Percentiles rank a stretch among this genome's conserved stretches.
Conservation (phyloP, 2,113 vertebrate species). For the Labrus mixtus region DNA sequence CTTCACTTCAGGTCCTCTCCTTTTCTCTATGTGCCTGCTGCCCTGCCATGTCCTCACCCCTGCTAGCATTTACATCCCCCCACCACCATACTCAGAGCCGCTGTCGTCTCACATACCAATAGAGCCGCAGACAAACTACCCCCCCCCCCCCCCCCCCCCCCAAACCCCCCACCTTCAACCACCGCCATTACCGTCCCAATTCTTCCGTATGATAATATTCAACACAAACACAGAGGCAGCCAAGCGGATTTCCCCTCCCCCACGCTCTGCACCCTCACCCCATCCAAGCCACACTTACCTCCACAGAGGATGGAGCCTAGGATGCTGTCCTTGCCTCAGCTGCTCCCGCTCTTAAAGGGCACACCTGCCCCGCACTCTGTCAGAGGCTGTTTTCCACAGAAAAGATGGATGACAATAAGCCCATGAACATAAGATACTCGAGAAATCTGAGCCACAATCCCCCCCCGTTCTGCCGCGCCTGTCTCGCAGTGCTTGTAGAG, state of each 20-base stretch:
- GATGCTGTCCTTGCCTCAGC: slow-evolving; percentile 79
- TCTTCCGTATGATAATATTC: slow-evolving; percentile 56
- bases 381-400: slow-evolving; percentile 50
- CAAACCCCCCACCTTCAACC: neutral
- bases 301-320: slow-evolving; percentile 76
- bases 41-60: slow-evolving; percentile 54
- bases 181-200: slow-evolving; percentile 24
- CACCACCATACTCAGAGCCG: slow-evolving; percentile 40
- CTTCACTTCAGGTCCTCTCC: slow-evolving; percentile 18
- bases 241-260: slow-evolving; percentile 67
- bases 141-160: neutral
- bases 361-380: slow-evolving; percentile 63
- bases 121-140: slow-evolving; percentile 28
- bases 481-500: slow-evolving; percentile 9
- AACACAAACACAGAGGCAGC: slow-evolving; percentile 69
- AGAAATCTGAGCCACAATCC: slow-evolving; percentile 16
- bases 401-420: slow-evolving; percentile 49
- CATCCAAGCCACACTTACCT: slow-evolving; percentile 77
- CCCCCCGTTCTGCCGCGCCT: slow-evolving; percentile 4
- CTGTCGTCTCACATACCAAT: slow-evolving; percentile 75
- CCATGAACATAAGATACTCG: slow-evolving; percentile 40
- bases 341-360: slow-evolving; percentile 77
- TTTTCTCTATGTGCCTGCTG: slow-evolving; percentile 24
- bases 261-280: slow-evolving; percentile 35
- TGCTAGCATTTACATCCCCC: slow-evolving; percentile 50